Percentiles rank a stretch among this genome's conserved stretches.
Evolutionary conservation across 2,888 invertebrate species (phyloP).

Genomic region (Ctenicera cuprea): DNA sequence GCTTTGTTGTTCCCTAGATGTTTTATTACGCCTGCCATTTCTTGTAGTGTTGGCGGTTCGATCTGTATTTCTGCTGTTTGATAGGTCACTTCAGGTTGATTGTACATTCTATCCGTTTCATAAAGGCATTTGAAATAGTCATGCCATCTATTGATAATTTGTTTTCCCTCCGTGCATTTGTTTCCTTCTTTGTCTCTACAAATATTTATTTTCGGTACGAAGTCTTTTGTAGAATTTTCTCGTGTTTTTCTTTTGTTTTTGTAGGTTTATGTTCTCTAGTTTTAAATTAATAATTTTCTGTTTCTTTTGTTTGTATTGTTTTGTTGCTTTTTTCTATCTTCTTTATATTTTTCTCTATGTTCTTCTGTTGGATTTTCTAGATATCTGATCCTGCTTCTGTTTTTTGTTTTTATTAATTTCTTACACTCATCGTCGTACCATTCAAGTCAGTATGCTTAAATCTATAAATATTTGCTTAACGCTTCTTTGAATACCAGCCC

Average conservation of each 20-base stretch:
- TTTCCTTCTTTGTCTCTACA: conserved; percentile 5
- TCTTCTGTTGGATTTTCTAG: neutral
- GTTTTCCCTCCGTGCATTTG: neutral
- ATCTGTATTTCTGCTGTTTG: neutral
- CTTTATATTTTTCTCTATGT: neutral
- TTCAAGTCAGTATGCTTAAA: too few species aligned
- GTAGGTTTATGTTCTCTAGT: too few species aligned
- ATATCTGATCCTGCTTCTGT: neutral
- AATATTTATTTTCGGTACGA: neutral
- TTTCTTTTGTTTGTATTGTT: neutral
- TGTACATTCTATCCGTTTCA: neutral
- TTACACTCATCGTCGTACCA: neutral
- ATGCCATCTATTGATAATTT: neutral
- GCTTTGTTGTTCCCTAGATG: neutral
- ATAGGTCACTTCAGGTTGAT: neutral
- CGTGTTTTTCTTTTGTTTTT: neutral
- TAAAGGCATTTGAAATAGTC: neutral
- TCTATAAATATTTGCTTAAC: too few species aligned
- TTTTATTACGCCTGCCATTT: neutral
- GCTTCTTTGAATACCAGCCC: too few species aligned
- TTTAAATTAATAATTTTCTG: neutral
- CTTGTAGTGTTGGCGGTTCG: neutral
- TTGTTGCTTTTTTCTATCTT: neutral
- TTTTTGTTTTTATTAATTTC: neutral
- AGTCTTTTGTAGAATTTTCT: neutral